These are phyloP conservation scores for Paratrypauchen microcephalus DNA, from an alignment of 2,797 vertebrate genomes.

Conservation along the genomic window DNA sequence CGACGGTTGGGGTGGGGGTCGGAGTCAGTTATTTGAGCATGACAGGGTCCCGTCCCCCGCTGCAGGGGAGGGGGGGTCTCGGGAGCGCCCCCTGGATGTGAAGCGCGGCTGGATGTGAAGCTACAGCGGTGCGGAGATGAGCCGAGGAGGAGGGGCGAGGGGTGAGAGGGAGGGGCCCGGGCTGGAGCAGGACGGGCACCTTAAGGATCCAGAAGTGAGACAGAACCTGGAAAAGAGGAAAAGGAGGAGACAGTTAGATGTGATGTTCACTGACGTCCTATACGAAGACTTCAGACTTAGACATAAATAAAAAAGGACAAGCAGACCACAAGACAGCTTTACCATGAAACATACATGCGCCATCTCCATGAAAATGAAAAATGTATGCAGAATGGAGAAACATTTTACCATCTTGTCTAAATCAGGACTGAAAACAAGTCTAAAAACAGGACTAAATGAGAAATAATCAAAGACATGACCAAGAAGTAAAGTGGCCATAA, in stretches of 20 bases:
- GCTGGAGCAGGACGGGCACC: conserved; percentile 24
- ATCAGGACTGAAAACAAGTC: too few relatives aligned
- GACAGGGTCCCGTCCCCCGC: conserved; percentile 57
- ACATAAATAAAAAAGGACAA: not conserved
- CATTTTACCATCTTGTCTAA: too few relatives aligned
- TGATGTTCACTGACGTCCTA: not conserved
- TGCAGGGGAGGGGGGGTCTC: conserved; percentile 18
- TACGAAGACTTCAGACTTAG: not conserved
- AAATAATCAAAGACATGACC: too few relatives aligned
- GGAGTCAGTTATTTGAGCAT: conserved; percentile 70
- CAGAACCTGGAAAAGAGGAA: conserved; percentile 37
- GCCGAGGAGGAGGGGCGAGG: not conserved
- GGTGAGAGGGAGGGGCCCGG: conserved; percentile 5
- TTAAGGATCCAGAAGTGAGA: conserved; percentile 26
- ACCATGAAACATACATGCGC: not conserved
- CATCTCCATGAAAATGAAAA: too few relatives aligned
- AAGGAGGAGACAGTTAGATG: conserved; percentile 13
- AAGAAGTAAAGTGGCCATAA: not conserved
- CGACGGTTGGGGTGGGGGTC: conserved; percentile 64
- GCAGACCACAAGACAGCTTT: not conserved
- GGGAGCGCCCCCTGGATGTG: conserved; percentile 31
- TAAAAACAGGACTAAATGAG: too few relatives aligned
- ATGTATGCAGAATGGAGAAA: too few relatives aligned
- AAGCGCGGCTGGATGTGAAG: conserved; percentile 7
- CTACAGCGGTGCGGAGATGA: not conserved